Percentiles rank a stretch among this genome's conserved stretches.
Evolutionary conservation across 2,797 vertebrate genomes (phyloP).

Genomic region (Micromesistius poutassou): DNA sequence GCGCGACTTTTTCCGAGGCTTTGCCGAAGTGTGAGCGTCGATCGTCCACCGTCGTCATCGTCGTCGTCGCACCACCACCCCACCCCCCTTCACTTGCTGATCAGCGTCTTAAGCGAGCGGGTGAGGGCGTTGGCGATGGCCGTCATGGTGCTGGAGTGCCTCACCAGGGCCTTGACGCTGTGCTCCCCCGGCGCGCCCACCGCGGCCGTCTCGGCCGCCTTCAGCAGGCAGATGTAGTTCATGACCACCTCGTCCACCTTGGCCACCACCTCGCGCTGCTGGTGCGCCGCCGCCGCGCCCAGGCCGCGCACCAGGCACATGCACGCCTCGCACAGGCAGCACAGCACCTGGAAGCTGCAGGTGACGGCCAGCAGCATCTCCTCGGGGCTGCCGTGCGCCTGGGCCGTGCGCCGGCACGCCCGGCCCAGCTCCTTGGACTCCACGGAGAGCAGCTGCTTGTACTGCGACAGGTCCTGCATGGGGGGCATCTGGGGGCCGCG

Average conservation of each 20-base stretch:
- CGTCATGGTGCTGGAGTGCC: conserved; percentile 95
- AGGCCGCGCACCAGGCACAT: conserved; percentile 93
- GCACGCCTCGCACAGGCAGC: conserved; percentile 94
- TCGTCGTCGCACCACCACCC: too few species aligned
- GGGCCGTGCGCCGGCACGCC: conserved; percentile 92
- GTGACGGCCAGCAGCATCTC: conserved; percentile 95
- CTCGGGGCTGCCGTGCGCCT: conserved; percentile 87
- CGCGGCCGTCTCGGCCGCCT: conserved; percentile 87
- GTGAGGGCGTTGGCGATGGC: conserved; percentile 96
- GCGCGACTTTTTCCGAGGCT: neutral
- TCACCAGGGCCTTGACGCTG: conserved; percentile 87
- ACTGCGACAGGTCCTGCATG: conserved; percentile 85
- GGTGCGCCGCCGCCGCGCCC: conserved; percentile 80
- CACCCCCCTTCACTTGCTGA: conserved; percentile 87
- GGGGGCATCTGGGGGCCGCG: conserved; percentile 75
- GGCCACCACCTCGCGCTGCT: conserved; percentile 87
- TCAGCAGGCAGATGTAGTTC: conserved; percentile 96
- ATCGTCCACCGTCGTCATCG: too few species aligned
- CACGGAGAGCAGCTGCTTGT: conserved; percentile 90
- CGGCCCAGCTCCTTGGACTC: conserved; percentile 94
- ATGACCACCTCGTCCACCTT: conserved; percentile 95
- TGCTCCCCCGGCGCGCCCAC: conserved; percentile 83
- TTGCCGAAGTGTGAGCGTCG: too few species aligned
- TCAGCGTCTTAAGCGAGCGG: conserved; percentile 97
- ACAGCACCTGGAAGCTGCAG: conserved; percentile 97